Evolutionary conservation across 2,797 vertebrate species (phyloP).

Genomic region (Diplodus puntazzo): DNA sequence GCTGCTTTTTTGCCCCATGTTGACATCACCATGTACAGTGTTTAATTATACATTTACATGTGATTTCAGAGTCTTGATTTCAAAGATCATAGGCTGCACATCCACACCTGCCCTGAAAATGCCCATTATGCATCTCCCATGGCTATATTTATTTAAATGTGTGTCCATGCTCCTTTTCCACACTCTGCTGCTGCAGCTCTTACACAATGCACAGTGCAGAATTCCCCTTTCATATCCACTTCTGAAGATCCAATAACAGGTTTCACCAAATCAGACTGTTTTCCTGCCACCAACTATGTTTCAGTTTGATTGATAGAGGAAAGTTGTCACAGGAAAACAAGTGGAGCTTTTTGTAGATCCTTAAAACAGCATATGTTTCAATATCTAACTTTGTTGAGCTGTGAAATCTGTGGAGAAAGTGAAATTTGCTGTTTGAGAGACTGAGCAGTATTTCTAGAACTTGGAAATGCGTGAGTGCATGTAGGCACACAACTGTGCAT

Average conservation of each 20-base stretch:
- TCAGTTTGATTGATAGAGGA: slow-evolving; percentile 15
- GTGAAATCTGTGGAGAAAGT: background rate
- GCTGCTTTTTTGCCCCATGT: background rate
- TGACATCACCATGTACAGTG: background rate
- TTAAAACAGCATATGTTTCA: slow-evolving; percentile 3
- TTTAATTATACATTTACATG: slow-evolving; percentile 21
- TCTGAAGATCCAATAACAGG: slow-evolving; percentile 7
- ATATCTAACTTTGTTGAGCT: slow-evolving; percentile 30
- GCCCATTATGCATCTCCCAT: slow-evolving; percentile 46
- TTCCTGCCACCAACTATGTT: slow-evolving; percentile 9
- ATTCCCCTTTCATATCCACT: slow-evolving; percentile 14
- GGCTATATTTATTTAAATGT: slow-evolving; percentile 61
- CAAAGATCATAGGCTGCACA: slow-evolving; percentile 20
- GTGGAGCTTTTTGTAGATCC: background rate
- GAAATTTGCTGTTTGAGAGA: slow-evolving; percentile 6
- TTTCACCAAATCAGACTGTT: slow-evolving; percentile 10
- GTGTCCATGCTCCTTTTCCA: slow-evolving; percentile 23
- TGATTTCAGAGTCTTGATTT: slow-evolving; percentile 31
- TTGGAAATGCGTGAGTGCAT: background rate
- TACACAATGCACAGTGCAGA: slow-evolving; percentile 7
- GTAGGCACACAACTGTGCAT: background rate
- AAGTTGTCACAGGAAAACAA: slow-evolving; percentile 36
- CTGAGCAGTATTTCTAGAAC: background rate
- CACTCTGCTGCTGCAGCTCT: slow-evolving; percentile 36
- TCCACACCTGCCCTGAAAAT: slow-evolving; percentile 65